These are phyloP conservation scores for Phallusia fumigata DNA, from an alignment of 23 tunicate species.

Conservation along the genomic window DNA sequence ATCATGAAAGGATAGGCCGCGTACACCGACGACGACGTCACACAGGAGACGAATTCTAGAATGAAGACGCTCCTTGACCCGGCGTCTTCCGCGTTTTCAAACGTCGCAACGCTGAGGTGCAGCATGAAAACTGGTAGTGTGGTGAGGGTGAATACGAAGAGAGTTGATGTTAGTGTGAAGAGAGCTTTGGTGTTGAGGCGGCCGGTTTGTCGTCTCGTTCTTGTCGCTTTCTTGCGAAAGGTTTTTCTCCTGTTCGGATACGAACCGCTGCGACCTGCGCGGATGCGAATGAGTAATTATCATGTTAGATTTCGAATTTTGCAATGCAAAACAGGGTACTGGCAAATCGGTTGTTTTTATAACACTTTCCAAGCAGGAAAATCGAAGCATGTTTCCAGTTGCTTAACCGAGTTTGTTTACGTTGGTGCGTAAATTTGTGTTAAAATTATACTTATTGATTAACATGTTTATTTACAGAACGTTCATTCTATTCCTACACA, in stretches of 20 bases:
- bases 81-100: neutral
- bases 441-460: too few relatives aligned
- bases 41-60: constrained; percentile 10
- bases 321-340: too few relatives aligned
- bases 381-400: too few relatives aligned
- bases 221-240: constrained; percentile 17
- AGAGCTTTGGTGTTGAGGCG: constrained; percentile 40
- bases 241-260: constrained; percentile 9
- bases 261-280: neutral
- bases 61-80: neutral
- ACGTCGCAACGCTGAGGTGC: constrained; percentile 13
- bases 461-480: too few relatives aligned
- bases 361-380: too few relatives aligned
- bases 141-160: constrained; percentile 19
- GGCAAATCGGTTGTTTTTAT: too few relatives aligned
- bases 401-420: too few relatives aligned
- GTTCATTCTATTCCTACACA: too few relatives aligned
- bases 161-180: constrained; percentile 16
- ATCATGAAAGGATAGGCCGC: constrained; percentile 22
- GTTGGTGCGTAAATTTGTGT: too few relatives aligned
- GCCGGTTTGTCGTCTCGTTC: neutral
- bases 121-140: constrained; percentile 18
- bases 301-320: too few relatives aligned
- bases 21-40: constrained; percentile 17
- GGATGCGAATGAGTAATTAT: too few relatives aligned